Evolutionary conservation across 2,797 vertebrate species (phyloP).

Genomic region (Gephyroberyx darwinii): DNA sequence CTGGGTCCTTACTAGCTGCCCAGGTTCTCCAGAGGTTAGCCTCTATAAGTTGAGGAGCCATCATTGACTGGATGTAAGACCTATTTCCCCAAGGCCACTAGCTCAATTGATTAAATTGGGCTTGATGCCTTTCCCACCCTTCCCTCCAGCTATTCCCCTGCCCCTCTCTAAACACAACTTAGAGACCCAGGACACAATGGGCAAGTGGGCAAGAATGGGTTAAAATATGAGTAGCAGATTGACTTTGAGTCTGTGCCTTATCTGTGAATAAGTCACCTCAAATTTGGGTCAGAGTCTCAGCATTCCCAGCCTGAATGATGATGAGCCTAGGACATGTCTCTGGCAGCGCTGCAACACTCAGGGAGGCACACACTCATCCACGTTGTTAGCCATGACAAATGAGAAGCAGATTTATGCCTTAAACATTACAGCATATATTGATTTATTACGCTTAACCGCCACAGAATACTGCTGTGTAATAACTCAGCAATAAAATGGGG

Average conservation of each 20-base stretch:
- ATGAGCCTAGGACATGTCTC: slow-evolving; percentile 60
- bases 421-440: slow-evolving; percentile 57
- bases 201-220: slow-evolving; percentile 15
- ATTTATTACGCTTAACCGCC: slow-evolving; percentile 59
- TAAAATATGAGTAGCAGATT: slow-evolving; percentile 53
- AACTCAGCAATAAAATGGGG: slow-evolving; percentile 43
- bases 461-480: slow-evolving; percentile 43
- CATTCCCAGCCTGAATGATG: slow-evolving; percentile 62
- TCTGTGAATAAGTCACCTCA: slow-evolving; percentile 61
- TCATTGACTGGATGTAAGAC: slow-evolving; percentile 57
- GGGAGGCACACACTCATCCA: slow-evolving; percentile 21
- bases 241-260: slow-evolving; percentile 61
- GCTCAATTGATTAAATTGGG: slow-evolving; percentile 62
- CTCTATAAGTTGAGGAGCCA: slow-evolving; percentile 37
- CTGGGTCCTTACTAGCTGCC: slow-evolving; percentile 18
- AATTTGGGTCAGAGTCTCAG: slow-evolving; percentile 71
- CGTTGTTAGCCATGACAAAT: slow-evolving; percentile 61
- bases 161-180: slow-evolving; percentile 27
- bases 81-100: slow-evolving; percentile 52
- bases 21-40: slow-evolving; percentile 46
- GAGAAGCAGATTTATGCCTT: slow-evolving; percentile 60
- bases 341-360: slow-evolving; percentile 30
- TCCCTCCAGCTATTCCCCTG: slow-evolving; percentile 29
- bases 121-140: slow-evolving; percentile 54
- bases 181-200: slow-evolving; percentile 26